Conservation (phyloP, 2,888 invertebrate genomes). For the Rhingia campestris region DNA sequence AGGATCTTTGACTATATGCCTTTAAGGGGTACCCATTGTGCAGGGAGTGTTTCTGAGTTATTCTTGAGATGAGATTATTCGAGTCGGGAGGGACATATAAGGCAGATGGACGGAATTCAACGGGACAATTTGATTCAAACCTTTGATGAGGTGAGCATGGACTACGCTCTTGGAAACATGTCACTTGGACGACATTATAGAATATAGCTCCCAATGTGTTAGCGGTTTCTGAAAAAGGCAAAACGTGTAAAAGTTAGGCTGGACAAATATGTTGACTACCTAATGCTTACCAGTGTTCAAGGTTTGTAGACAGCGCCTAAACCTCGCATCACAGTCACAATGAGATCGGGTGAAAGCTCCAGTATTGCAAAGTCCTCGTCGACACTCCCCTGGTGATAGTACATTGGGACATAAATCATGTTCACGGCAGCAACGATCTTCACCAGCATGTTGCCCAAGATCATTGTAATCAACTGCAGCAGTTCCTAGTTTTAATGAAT, state of each 20-base stretch:
- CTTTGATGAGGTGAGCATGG: slow-evolving; percentile 87
- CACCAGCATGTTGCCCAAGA: slow-evolving; percentile 85
- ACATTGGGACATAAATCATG: slow-evolving; percentile 88
- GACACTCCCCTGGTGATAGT: slow-evolving; percentile 85
- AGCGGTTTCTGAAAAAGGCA: slow-evolving; percentile 84
- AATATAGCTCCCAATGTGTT: slow-evolving; percentile 88
- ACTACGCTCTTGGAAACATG: slow-evolving; percentile 87
- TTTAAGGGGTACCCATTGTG: slow-evolving; percentile 72
- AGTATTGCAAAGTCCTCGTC: slow-evolving; percentile 87
- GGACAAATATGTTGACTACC: not conserved
- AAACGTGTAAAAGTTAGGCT: not conserved
- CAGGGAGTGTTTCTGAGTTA: slow-evolving; percentile 78
- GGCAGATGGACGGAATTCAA: slow-evolving; percentile 79
- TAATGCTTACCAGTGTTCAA: slow-evolving; percentile 84
- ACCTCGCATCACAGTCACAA: slow-evolving; percentile 89
- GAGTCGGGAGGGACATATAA: slow-evolving; percentile 80
- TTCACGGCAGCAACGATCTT: slow-evolving; percentile 89
- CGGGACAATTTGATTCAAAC: slow-evolving; percentile 82
- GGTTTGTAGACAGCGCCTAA: slow-evolving; percentile 87
- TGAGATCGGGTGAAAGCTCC: slow-evolving; percentile 88
- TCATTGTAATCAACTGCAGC: slow-evolving; percentile 86
- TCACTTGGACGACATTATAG: slow-evolving; percentile 89
- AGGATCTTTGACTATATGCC: slow-evolving; percentile 67
- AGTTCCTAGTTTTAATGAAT: slow-evolving; percentile 82
- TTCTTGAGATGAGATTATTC: slow-evolving; percentile 76